phyloP scores from a whole-genome alignment of 2,113 vertebrate species.

The Cynopterus brachyotis region DNA sequence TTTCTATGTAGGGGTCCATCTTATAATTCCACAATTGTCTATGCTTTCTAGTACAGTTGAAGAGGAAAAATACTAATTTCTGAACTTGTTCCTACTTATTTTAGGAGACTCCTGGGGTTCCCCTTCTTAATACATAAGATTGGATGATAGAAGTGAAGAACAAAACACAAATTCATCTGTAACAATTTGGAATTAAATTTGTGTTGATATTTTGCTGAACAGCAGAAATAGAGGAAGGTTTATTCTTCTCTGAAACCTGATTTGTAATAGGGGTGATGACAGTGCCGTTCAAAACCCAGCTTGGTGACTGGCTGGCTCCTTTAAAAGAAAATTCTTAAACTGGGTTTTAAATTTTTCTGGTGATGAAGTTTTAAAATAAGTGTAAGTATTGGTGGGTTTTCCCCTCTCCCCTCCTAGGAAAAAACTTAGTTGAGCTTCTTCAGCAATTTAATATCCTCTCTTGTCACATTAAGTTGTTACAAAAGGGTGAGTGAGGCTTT shows the following conservation, averaged over 20 bases:
- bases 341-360: not conserved
- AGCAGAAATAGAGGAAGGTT: not conserved
- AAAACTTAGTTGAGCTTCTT: not conserved
- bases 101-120: not conserved
- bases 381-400: not conserved
- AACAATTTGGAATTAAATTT: conserved; percentile 9
- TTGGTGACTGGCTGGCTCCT: not conserved
- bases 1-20: not conserved
- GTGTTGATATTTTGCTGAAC: not conserved
- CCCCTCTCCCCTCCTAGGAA: not conserved
- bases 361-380: not conserved
- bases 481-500: not conserved
- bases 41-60: not conserved
- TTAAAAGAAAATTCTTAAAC: not conserved
- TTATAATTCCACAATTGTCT: not conserved
- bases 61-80: conserved; percentile 3
- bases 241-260: not conserved
- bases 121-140: not conserved
- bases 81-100: not conserved
- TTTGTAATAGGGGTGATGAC: not conserved
- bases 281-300: not conserved
- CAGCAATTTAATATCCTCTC: not conserved
- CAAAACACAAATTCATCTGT: not conserved
- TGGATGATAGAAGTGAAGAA: not conserved
- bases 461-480: not conserved